Conservation (phyloP, 2,888 invertebrate species). For the Stenurella melanura region DNA sequence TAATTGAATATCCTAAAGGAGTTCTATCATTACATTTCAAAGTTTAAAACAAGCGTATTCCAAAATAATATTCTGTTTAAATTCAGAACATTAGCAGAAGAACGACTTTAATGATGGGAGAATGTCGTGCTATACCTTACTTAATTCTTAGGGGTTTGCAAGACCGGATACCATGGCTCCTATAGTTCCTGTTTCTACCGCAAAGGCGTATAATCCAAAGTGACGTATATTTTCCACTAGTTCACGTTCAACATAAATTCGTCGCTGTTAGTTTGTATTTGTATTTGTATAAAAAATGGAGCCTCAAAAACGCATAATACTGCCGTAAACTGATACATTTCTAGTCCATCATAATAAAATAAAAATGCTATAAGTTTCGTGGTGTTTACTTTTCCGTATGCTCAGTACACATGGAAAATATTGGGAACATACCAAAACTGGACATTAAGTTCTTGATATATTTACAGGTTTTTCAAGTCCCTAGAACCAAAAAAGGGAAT, state of each 20-base stretch:
- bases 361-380: too few relatives aligned
- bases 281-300: background rate
- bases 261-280: background rate
- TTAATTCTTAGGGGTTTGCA: conserved; percentile 60
- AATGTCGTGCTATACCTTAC: conserved; percentile 65
- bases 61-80: background rate
- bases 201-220: conserved; percentile 56
- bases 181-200: conserved; percentile 70
- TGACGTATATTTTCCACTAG: background rate
- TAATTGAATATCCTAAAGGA: too few relatives aligned
- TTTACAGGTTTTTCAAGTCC: too few relatives aligned
- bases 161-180: conserved; percentile 71
- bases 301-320: too few relatives aligned
- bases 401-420: too few relatives aligned
- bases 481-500: too few relatives aligned
- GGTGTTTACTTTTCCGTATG: too few relatives aligned
- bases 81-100: conserved; percentile 14
- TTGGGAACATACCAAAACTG: too few relatives aligned
- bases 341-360: too few relatives aligned
- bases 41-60: background rate
- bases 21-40: too few relatives aligned
- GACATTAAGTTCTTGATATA: too few relatives aligned
- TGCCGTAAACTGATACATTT: too few relatives aligned
- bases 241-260: conserved; percentile 7
- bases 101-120: conserved; percentile 60